Conservation (phyloP, 2,888 invertebrate genomes). For the Hypolimnas misippus region DNA sequence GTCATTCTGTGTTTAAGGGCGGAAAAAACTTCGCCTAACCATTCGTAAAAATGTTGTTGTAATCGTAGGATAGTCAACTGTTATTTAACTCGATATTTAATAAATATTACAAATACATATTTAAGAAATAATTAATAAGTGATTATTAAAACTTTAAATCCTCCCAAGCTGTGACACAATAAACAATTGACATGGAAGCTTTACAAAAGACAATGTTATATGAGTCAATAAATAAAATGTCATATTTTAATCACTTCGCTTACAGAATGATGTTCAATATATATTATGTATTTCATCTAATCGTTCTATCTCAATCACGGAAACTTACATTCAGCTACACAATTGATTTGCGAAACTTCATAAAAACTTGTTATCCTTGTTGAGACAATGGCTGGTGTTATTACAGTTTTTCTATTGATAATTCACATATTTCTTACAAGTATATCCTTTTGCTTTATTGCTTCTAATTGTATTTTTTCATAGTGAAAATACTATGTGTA, state of each 20-base stretch:
- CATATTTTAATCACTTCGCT: neutral
- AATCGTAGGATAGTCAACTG: constrained; percentile 50
- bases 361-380: constrained; percentile 77
- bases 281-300: constrained; percentile 23
- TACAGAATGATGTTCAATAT: constrained; percentile 9
- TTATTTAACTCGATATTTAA: too few relatives aligned
- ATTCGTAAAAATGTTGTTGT: constrained; percentile 60
- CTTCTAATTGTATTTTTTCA: constrained; percentile 43
- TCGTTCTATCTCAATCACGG: constrained; percentile 61
- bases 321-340: constrained; percentile 55
- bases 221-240: neutral
- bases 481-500: constrained; percentile 30
- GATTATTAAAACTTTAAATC: too few relatives aligned
- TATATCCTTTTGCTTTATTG: constrained; percentile 62
- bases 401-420: constrained; percentile 70
- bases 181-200: too few relatives aligned
- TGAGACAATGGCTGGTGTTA: constrained; percentile 67
- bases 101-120: too few relatives aligned
- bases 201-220: too few relatives aligned
- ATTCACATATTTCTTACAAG: constrained; percentile 66
- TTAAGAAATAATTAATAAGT: too few relatives aligned
- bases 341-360: constrained; percentile 62
- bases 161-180: too few relatives aligned
- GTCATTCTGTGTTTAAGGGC: constrained; percentile 56
- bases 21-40: constrained; percentile 66